phyloP scores from a whole-genome alignment of 2,888 invertebrate species.

The Microchrysa polita region DNA sequence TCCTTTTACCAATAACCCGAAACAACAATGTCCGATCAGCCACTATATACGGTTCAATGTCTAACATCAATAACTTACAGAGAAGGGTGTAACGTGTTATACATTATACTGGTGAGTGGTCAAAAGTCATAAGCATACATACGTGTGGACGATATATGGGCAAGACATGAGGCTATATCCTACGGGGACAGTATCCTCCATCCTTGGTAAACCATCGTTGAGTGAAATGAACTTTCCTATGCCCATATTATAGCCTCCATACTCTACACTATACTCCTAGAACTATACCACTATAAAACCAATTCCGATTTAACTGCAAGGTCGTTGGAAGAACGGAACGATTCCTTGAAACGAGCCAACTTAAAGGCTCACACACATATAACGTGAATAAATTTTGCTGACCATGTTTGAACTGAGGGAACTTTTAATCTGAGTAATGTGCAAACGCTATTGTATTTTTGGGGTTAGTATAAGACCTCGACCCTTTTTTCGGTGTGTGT shows the following conservation, averaged over 20 bases:
- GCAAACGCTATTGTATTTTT: slow-evolving; percentile 36
- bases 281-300: slow-evolving; percentile 4
- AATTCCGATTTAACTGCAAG: slow-evolving; percentile 25
- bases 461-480: slow-evolving; percentile 34
- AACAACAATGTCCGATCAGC: too few relatives aligned
- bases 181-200: slow-evolving; percentile 11
- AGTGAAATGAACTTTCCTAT: slow-evolving; percentile 40
- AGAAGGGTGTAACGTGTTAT: slow-evolving; percentile 38
- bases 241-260: too few relatives aligned
- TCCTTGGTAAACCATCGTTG: slow-evolving; percentile 36
- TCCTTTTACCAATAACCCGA: too few relatives aligned
- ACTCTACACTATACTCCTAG: too few relatives aligned
- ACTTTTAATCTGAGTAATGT: slow-evolving; percentile 44
- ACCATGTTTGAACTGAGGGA: slow-evolving; percentile 38
- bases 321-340: not conserved
- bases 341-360: not conserved
- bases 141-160: slow-evolving; percentile 2
- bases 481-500: slow-evolving; percentile 30
- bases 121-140: slow-evolving; percentile 43
- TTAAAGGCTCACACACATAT: slow-evolving; percentile 22
- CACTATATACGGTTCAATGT: slow-evolving; percentile 9
- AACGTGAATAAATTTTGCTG: slow-evolving; percentile 43
- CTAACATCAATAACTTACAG: slow-evolving; percentile 47
- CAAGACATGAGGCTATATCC: slow-evolving; percentile 6
- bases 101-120: slow-evolving; percentile 39